Percentiles rank a stretch among this genome's conserved stretches.
These are phyloP conservation scores for Archilochus colubris DNA, from an alignment of 2,113 vertebrate genomes.

Conservation along the genomic window DNA sequence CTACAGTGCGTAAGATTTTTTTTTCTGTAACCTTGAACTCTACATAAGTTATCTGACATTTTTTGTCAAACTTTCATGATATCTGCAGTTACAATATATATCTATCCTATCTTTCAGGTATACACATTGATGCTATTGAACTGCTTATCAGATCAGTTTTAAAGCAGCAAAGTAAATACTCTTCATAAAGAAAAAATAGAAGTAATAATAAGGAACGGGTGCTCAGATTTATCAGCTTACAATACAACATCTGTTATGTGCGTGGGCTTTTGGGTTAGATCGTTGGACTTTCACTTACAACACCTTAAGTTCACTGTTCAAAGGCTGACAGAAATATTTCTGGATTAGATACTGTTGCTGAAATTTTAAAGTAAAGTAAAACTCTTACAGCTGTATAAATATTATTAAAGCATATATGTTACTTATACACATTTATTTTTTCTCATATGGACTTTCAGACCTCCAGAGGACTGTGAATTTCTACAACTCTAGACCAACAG, in stretches of 20 bases:
- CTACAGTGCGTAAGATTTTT: not conserved
- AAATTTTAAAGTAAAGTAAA: slow-evolving; percentile 45
- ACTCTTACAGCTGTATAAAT: slow-evolving; percentile 59
- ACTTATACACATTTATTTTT: not conserved
- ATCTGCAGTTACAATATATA: not conserved
- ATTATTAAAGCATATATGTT: slow-evolving; percentile 35
- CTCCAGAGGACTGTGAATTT: not conserved
- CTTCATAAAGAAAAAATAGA: slow-evolving; percentile 40
- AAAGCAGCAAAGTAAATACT: slow-evolving; percentile 33
- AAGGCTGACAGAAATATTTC: slow-evolving; percentile 26
- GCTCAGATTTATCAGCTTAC: not conserved
- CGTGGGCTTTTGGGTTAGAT: not conserved
- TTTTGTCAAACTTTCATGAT: slow-evolving; percentile 26
- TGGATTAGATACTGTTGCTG: slow-evolving; percentile 20
- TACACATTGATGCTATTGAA: not conserved
- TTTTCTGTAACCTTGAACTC: slow-evolving; percentile 38
- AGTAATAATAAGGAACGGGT: slow-evolving; percentile 29
- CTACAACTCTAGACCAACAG: not conserved
- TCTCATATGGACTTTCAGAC: not conserved
- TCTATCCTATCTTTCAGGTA: not conserved
- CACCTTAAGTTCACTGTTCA: not conserved
- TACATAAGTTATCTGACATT: not conserved
- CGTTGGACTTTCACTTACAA: not conserved
- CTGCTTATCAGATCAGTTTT: slow-evolving; percentile 7
- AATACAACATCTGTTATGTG: not conserved